Conservation (phyloP, 1,140 invertebrate species). For the Drosophila melanica region DNA sequence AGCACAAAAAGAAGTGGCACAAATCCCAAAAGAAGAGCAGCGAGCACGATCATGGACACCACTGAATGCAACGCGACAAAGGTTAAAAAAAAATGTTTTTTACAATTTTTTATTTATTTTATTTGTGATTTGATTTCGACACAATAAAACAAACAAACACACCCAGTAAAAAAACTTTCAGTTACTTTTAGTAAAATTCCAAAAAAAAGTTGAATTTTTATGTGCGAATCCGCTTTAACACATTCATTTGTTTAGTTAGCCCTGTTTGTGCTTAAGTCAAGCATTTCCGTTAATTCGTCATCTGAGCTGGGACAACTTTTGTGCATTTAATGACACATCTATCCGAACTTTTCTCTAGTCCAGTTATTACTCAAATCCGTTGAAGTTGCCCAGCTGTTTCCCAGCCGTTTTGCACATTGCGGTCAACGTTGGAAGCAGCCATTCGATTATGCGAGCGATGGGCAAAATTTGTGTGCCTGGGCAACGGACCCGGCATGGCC, state of each 20-base stretch:
- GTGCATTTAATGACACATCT: no score
- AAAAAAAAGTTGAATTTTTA: no score
- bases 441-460: slow-evolving; percentile 48
- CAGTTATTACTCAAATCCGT: slow-evolving; percentile 55
- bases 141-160: slow-evolving; percentile 40
- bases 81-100: neutral
- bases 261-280: no score
- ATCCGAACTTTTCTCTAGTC: slow-evolving; percentile 31
- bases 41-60: slow-evolving; percentile 64
- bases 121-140: neutral
- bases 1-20: slow-evolving; percentile 88
- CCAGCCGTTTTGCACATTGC: slow-evolving; percentile 8
- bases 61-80: neutral
- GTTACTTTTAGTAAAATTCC: no score
- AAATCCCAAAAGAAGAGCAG: slow-evolving; percentile 76
- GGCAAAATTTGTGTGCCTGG: slow-evolving; percentile 14
- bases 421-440: slow-evolving; percentile 3
- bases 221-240: no score
- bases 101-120: neutral
- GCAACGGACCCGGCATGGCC: neutral
- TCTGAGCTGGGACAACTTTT: no score
- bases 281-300: no score
- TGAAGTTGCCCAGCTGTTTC: neutral
- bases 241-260: no score
- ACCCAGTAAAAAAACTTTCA: neutral